A percentile compares a stretch with the other conserved stretches of the same genome.
Evolutionary conservation across 2,888 invertebrate species (phyloP).

Genomic region (Uropetala carovei): DNA sequence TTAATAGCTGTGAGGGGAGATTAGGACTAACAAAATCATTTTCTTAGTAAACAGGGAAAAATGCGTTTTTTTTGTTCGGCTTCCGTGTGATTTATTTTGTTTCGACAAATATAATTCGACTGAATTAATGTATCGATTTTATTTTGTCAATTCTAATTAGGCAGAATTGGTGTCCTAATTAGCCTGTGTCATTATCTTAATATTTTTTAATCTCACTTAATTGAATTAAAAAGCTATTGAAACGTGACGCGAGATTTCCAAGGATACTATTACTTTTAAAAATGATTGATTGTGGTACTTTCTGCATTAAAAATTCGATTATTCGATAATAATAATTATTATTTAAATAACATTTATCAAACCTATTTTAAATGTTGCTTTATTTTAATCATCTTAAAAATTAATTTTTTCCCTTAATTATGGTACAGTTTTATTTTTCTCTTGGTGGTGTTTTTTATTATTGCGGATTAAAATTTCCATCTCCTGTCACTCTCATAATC

Average conservation of each 20-base stretch:
- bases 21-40: background rate
- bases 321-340: too few species aligned
- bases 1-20: background rate
- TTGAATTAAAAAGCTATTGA: slow-evolving; percentile 16
- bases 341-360: too few species aligned
- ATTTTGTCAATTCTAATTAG: background rate
- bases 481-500: too few species aligned
- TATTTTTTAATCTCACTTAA: background rate
- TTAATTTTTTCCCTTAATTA: too few species aligned
- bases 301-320: too few species aligned
- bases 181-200: background rate
- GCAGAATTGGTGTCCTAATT: background rate
- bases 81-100: background rate
- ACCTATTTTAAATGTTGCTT: too few species aligned
- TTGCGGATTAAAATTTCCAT: too few species aligned
- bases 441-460: too few species aligned
- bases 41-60: slow-evolving; percentile 11
- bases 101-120: background rate
- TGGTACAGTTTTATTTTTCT: too few species aligned
- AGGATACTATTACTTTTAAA: too few species aligned
- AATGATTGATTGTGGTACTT: too few species aligned
- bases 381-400: too few species aligned
- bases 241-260: background rate
- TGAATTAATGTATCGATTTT: background rate
- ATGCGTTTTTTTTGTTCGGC: background rate